A percentile compares a stretch with the other conserved stretches of the same genome.
These are phyloP conservation scores for Thryonomys swinderianus DNA, from an alignment of 2,113 vertebrate species.

Conservation along the genomic window DNA sequence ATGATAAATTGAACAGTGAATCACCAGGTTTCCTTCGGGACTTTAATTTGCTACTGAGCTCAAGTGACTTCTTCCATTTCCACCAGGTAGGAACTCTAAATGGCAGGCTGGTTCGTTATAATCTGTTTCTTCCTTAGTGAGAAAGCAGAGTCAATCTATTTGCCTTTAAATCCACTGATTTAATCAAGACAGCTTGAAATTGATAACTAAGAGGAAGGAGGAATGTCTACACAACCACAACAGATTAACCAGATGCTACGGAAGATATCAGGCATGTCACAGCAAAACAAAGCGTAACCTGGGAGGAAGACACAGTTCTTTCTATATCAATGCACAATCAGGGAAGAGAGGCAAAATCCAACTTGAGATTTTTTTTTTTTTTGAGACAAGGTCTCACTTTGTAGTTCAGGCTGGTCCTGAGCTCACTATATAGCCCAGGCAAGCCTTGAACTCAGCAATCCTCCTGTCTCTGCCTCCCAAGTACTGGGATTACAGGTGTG, in stretches of 20 bases:
- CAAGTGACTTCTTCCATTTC: neutral
- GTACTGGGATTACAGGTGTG: no score
- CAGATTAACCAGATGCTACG: neutral
- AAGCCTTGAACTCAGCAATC: no score
- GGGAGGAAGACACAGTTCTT: neutral
- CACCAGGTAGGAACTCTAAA: slow-evolving; percentile 30
- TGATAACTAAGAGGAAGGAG: slow-evolving; percentile 2
- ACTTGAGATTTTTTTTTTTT: neutral
- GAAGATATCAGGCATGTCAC: neutral
- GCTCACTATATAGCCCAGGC: no score
- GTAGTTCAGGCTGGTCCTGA: no score
- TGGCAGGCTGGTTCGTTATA: slow-evolving; percentile 40
- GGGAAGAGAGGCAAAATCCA: neutral
- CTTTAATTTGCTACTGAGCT: neutral
- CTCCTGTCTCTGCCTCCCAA: no score
- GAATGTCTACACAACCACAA: neutral
- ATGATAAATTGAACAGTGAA: slow-evolving; percentile 4
- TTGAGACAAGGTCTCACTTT: no score
- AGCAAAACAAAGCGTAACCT: neutral
- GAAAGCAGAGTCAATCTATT: slow-evolving; percentile 40
- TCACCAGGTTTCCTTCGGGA: slow-evolving; percentile 9
- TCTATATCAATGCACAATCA: neutral
- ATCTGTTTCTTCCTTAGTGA: slow-evolving; percentile 33
- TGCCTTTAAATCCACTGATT: slow-evolving; percentile 61
- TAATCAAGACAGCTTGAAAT: slow-evolving; percentile 54